phyloP scores from a whole-genome alignment of 1,140 invertebrate species.

The Sarcophaga bullata region DNA sequence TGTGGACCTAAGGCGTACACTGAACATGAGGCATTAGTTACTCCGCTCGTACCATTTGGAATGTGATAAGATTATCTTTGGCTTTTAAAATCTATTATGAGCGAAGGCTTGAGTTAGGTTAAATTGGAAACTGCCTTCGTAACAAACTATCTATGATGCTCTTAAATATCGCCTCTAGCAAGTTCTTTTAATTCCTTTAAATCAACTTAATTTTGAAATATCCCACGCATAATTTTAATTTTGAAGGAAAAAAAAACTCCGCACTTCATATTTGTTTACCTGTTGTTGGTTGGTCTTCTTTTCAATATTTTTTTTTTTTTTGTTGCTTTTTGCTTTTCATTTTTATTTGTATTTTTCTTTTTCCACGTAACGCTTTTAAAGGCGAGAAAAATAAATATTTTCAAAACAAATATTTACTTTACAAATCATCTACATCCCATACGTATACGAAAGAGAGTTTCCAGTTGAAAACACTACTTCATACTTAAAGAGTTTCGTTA shows the following conservation, averaged over 20 bases:
- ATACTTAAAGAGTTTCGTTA: background rate
- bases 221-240: background rate
- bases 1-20: too few species aligned
- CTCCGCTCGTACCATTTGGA: too few species aligned
- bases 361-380: constrained; percentile 16
- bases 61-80: too few species aligned
- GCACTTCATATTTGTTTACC: background rate
- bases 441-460: constrained; percentile 6
- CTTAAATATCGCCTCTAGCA: too few species aligned
- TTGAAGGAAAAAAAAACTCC: background rate
- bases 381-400: constrained; percentile 37
- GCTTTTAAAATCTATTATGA: too few species aligned
- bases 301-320: constrained; percentile 18
- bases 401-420: constrained; percentile 32
- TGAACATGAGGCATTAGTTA: too few species aligned
- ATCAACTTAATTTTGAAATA: background rate
- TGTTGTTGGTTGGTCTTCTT: background rate
- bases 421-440: constrained; percentile 32
- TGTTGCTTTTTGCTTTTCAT: constrained; percentile 18
- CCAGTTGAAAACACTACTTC: background rate
- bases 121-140: too few species aligned
- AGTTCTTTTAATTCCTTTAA: too few species aligned
- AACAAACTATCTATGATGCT: too few species aligned
- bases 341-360: background rate
- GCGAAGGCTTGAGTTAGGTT: too few species aligned